Evolutionary conservation across 2,888 invertebrate species (phyloP).

Genomic region (Geotrupes spiniger): DNA sequence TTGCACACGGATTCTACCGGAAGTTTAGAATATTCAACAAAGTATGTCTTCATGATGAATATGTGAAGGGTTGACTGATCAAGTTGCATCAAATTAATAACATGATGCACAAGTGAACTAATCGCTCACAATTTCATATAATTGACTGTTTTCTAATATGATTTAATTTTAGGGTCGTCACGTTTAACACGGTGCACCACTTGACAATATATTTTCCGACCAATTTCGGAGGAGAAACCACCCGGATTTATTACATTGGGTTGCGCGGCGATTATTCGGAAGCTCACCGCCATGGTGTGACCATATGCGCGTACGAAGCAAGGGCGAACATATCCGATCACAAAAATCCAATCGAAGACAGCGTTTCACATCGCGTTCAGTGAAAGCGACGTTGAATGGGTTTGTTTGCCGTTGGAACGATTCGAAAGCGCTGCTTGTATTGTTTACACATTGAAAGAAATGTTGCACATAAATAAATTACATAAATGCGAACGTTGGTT

Average conservation of each 20-base stretch:
- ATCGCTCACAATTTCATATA: too few relatives aligned
- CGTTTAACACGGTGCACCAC: constrained; percentile 87
- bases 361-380: constrained; percentile 59
- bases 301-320: constrained; percentile 87
- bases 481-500: too few relatives aligned
- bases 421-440: too few relatives aligned
- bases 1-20: constrained; percentile 76
- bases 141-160: background rate
- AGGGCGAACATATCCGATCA: constrained; percentile 85
- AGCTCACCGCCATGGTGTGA: constrained; percentile 83
- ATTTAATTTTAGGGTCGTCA: constrained; percentile 71
- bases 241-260: constrained; percentile 91
- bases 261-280: constrained; percentile 89
- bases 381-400: constrained; percentile 33
- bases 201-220: constrained; percentile 86
- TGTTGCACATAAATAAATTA: too few relatives aligned
- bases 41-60: constrained; percentile 58
- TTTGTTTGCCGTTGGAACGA: too few relatives aligned
- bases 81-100: too few relatives aligned
- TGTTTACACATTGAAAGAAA: too few relatives aligned
- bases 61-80: too few relatives aligned
- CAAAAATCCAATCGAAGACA: constrained; percentile 65
- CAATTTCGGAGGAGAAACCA: constrained; percentile 83
- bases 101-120: too few relatives aligned
- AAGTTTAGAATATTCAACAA: constrained; percentile 82